These are phyloP conservation scores for Tigriopus californicus DNA, from an alignment of 2,888 invertebrate genomes.

Conservation along the genomic window DNA sequence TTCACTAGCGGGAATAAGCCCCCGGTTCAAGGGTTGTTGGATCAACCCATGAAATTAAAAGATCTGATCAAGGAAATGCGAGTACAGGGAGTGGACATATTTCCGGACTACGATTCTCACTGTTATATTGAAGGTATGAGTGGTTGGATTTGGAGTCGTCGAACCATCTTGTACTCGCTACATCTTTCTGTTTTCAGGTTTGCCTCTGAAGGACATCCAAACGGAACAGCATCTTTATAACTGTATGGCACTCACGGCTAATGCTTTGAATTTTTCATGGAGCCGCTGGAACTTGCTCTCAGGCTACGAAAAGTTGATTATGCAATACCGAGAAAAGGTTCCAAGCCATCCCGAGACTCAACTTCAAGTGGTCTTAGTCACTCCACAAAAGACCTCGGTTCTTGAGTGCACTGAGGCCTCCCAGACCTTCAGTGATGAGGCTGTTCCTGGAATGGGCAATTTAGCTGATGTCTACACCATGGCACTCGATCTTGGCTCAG, in stretches of 20 bases:
- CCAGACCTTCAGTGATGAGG: conserved; percentile 40
- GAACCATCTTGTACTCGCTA: too few species aligned
- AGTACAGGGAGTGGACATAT: conserved; percentile 55
- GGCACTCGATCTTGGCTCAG: conserved; percentile 42
- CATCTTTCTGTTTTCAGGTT: conserved; percentile 23
- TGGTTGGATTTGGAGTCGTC: too few species aligned
- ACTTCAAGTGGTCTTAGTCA: conserved; percentile 34
- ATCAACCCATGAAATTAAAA: conserved; percentile 11
- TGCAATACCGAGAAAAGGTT: conserved; percentile 43
- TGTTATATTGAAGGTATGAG: conserved; percentile 34
- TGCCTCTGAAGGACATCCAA: conserved; percentile 39
- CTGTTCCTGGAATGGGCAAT: conserved; percentile 35
- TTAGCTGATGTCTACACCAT: conserved; percentile 53
- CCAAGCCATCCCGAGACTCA: conserved; percentile 23
- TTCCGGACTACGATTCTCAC: conserved; percentile 48
- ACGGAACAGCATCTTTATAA: conserved; percentile 44
- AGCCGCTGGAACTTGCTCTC: conserved; percentile 46
- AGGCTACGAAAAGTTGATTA: conserved; percentile 40
- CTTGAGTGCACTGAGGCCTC: conserved; percentile 58
- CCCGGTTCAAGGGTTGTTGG: conserved; percentile 3
- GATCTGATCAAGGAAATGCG: conserved; percentile 30
- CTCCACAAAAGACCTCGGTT: conserved; percentile 44
- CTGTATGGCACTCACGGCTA: conserved; percentile 48
- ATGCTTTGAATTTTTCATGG: conserved; percentile 47
- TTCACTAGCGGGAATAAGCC: conserved; percentile 15